Evolutionary conservation across 2,797 vertebrate genomes (phyloP), one percentile per base, ranked within the genome.

Genomic region (Tapirus indicus): DNA sequence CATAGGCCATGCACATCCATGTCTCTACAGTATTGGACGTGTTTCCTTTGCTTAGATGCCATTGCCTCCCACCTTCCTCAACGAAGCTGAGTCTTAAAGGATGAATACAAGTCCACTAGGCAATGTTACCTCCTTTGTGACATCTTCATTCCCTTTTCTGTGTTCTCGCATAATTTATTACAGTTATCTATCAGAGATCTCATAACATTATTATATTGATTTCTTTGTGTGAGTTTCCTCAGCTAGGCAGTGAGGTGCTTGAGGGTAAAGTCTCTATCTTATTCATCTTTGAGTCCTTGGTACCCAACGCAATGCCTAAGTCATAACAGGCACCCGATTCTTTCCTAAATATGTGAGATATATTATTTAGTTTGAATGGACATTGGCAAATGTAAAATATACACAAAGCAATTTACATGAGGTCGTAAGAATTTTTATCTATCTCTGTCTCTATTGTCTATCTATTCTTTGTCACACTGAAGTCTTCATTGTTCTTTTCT

Each of bases 281-380:
- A 72, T 9, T 89, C 38, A 89, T 92, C 54, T 84, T 83, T 82
- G 29, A 85, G 84, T 86, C 29, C 23, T 80, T 72, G 41, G 64
- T 91, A 18, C 23, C 47, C 12, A 90, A 35, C 18, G 92, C n/a
- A 88, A 96, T 74, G 29, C 11, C 52, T 91, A 58, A 17, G 6
- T 52, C 18, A 86, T 62, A 94, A 79, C 0, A 69, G 4, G 11
- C 38, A 79, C 44, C 47, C 1, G 8, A 84, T 87, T 79, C 35
- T 84, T 94, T 94, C 6, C 66, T 95, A 95, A 83, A 90, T 83
- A 92, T 52, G 38, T 60, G 17, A 88, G 8, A 78, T 60, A 60
- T 38, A 56, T 16, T 90, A 79, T 90, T 95, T 54, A 66, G 12
- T 27, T 93, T 91, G 69, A 92, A 74, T 64, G 79, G 72, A 92